phyloP scores from a whole-genome alignment of 2,888 invertebrate species.

The Mellilla xanthometata region DNA sequence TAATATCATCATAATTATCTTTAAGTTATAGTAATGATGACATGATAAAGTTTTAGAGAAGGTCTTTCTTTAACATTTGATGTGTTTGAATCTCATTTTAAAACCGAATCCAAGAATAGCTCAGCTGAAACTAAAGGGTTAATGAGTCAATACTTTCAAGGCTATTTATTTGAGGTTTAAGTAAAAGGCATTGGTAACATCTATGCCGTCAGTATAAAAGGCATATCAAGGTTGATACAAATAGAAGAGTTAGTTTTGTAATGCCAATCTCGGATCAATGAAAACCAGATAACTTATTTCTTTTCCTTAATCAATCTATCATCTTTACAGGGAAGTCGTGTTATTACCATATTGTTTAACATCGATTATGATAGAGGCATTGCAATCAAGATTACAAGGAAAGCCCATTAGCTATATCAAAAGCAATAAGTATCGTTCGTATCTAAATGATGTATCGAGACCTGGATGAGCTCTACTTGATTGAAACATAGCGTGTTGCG shows the following conservation, averaged over 20 bases:
- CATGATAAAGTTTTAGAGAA: constrained; percentile 1
- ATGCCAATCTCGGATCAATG: neutral
- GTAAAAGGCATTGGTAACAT: neutral
- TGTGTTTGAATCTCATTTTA: too few relatives aligned
- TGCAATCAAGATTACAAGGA: constrained; percentile 10
- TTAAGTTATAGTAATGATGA: constrained; percentile 3
- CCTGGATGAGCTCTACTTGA: neutral
- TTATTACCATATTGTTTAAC: too few relatives aligned
- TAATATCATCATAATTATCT: neutral
- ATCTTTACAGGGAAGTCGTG: neutral
- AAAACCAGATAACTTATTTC: too few relatives aligned
- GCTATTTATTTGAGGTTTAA: neutral
- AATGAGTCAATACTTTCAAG: neutral
- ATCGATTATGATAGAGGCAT: neutral
- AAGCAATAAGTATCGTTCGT: constrained; percentile 14
- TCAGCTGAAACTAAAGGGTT: too few relatives aligned
- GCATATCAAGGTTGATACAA: neutral
- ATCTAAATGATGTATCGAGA: constrained; percentile 10
- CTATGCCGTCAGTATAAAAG: neutral
- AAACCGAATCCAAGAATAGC: too few relatives aligned
- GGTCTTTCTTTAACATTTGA: neutral
- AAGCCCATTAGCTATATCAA: constrained; percentile 17
- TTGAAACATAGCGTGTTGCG: constrained; percentile 5
- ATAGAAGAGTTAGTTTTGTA: neutral
- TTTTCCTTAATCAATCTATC: too few relatives aligned